Evolutionary conservation across 1,140 invertebrate species (phyloP).

Genomic region (Scaptomyza pallida): DNA sequence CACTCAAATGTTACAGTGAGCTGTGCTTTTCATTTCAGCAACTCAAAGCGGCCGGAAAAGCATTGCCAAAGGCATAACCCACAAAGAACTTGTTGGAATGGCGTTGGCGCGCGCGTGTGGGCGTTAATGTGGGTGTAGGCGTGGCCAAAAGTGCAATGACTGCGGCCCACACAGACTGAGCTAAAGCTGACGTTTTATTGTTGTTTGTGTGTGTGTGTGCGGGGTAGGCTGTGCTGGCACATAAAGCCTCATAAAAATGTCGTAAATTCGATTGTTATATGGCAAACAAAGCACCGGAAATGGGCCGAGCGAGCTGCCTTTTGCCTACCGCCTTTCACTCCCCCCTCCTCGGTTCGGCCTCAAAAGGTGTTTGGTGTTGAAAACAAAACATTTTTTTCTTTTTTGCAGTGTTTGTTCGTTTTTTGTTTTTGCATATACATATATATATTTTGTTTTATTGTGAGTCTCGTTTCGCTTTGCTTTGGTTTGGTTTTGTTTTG

Average conservation of each 20-base stretch:
- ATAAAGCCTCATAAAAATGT: constrained; percentile 80
- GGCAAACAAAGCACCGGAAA: constrained; percentile 76
- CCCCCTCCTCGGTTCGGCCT: constrained; percentile 17
- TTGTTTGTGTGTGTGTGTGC: constrained; percentile 61
- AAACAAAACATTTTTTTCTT: constrained; percentile 74
- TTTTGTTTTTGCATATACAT: constrained; percentile 45
- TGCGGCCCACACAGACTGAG: constrained; percentile 44
- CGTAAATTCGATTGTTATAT: constrained; percentile 80
- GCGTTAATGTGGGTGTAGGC: constrained; percentile 14
- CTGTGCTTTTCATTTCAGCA: constrained; percentile 53
- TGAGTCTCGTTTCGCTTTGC: constrained; percentile 26
- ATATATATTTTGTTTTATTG: constrained; percentile 34
- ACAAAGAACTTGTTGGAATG: constrained; percentile 43
- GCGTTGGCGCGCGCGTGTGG: background rate
- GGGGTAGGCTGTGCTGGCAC: constrained; percentile 38
- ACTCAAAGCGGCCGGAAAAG: constrained; percentile 74
- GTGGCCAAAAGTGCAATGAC: constrained; percentile 74
- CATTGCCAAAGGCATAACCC: constrained; percentile 68
- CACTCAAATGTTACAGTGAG: constrained; percentile 65
- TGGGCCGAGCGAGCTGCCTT: constrained; percentile 47
- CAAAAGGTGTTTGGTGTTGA: constrained; percentile 80
- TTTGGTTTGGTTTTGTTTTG: constrained; percentile 6
- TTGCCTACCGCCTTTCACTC: background rate
- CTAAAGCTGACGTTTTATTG: constrained; percentile 73
- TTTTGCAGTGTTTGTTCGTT: constrained; percentile 17